A percentile compares a stretch with the other conserved stretches of the same genome.
phyloP scores from a whole-genome alignment of 1,140 invertebrate genomes.

The Nebria ingens region DNA sequence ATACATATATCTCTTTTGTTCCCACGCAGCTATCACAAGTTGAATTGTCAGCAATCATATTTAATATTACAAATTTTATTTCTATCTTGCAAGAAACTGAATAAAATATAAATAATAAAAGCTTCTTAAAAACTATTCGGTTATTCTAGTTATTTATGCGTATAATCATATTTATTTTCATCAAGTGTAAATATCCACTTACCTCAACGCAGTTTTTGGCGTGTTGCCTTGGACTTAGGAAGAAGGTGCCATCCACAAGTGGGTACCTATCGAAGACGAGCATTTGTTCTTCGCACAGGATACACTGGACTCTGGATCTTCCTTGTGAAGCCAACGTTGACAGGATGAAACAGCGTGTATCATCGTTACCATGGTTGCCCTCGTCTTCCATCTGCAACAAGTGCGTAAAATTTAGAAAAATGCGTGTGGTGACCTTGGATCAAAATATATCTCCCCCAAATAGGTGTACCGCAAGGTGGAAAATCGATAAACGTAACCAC shows the following conservation, averaged over 20 bases:
- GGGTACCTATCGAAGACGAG: slow-evolving; percentile 94
- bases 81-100: too few species aligned
- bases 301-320: slow-evolving; percentile 71
- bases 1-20: too few species aligned
- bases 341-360: slow-evolving; percentile 86
- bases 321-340: slow-evolving; percentile 79
- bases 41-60: too few species aligned
- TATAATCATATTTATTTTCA: not conserved
- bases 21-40: too few species aligned
- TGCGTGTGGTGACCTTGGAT: not conserved
- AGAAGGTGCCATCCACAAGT: slow-evolving; percentile 93
- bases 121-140: too few species aligned
- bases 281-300: slow-evolving; percentile 80
- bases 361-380: slow-evolving; percentile 93
- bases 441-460: not conserved
- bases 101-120: too few species aligned
- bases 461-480: not conserved
- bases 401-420: not conserved
- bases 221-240: slow-evolving; percentile 85
- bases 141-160: not conserved
- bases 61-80: too few species aligned
- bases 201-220: slow-evolving; percentile 75
- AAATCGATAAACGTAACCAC: not conserved
- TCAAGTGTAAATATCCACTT: slow-evolving; percentile 29
- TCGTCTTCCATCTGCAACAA: slow-evolving; percentile 85